Percentiles rank a stretch among this genome's conserved stretches.
phyloP scores from a whole-genome alignment of 2,888 invertebrate species.

The Perizoma flavofasciatum region DNA sequence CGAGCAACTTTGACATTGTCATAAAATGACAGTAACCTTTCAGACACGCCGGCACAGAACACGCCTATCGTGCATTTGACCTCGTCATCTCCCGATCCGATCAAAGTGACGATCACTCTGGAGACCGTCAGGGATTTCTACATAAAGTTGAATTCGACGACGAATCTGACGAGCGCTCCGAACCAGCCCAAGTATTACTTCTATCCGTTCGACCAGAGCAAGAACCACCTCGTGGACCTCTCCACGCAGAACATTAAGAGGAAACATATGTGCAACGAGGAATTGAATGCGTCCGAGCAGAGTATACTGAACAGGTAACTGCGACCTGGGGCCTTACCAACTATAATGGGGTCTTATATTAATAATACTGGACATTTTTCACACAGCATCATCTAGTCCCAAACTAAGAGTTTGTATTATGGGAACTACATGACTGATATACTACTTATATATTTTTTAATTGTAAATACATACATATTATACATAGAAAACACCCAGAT shows the following conservation, averaged over 20 bases:
- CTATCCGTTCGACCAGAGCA: constrained; percentile 76
- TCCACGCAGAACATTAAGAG: constrained; percentile 54
- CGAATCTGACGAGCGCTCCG: constrained; percentile 72
- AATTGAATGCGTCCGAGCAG: constrained; percentile 50
- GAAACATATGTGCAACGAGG: constrained; percentile 84
- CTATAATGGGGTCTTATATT: no score
- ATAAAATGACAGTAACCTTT: no score
- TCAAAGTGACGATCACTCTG: constrained; percentile 85
- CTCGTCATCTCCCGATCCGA: constrained; percentile 83
- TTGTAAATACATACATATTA: no score
- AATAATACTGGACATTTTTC: no score
- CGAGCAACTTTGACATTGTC: no score
- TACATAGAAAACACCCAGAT: no score
- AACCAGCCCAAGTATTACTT: constrained; percentile 81
- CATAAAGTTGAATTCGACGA: constrained; percentile 68
- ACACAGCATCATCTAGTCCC: no score
- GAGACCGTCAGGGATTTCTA: constrained; percentile 85
- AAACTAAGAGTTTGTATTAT: no score
- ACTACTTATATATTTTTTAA: no score
- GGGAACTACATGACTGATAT: no score
- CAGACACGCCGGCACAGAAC: constrained; percentile 68
- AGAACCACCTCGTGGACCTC: constrained; percentile 55
- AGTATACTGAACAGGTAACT: constrained; percentile 45
- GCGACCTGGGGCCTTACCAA: no score
- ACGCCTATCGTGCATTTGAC: constrained; percentile 88